Evolutionary conservation across 1,140 invertebrate genomes (phyloP).

Genomic region (Drosophila nigromelanica): DNA sequence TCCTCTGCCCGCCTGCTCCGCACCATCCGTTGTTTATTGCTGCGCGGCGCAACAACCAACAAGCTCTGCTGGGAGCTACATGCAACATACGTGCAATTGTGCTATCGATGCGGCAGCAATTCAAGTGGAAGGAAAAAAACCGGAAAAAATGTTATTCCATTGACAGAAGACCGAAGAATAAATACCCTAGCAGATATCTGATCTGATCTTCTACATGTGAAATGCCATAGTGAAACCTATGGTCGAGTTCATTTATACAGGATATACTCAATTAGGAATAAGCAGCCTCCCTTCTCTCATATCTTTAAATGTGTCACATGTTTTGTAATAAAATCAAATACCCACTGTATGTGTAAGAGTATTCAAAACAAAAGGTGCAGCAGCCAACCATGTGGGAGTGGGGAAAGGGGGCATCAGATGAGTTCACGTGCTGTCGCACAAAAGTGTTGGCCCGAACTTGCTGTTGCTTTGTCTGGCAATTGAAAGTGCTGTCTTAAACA

Average conservation of each 20-base stretch:
- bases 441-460: slow-evolving; percentile 40
- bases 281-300: too few species aligned
- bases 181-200: neutral
- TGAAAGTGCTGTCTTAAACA: slow-evolving; percentile 64
- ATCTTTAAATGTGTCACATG: too few species aligned
- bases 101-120: slow-evolving; percentile 69
- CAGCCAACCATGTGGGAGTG: slow-evolving; percentile 16
- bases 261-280: too few species aligned
- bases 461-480: slow-evolving; percentile 66
- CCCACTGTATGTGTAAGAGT: neutral
- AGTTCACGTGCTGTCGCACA: slow-evolving; percentile 33
- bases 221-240: too few species aligned
- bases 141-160: neutral
- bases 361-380: slow-evolving; percentile 1
- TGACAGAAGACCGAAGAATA: neutral
- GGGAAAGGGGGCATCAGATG: slow-evolving; percentile 25
- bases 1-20: neutral
- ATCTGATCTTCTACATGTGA: too few species aligned
- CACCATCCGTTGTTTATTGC: slow-evolving; percentile 62
- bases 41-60: slow-evolving; percentile 42
- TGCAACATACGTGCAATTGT: slow-evolving; percentile 53
- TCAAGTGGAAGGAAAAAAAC: slow-evolving; percentile 57
- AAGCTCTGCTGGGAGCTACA: slow-evolving; percentile 23
- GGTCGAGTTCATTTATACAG: too few species aligned
- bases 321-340: neutral